phyloP scores from a whole-genome alignment of 2,113 vertebrate species.

The Erinaceus europaeus region DNA sequence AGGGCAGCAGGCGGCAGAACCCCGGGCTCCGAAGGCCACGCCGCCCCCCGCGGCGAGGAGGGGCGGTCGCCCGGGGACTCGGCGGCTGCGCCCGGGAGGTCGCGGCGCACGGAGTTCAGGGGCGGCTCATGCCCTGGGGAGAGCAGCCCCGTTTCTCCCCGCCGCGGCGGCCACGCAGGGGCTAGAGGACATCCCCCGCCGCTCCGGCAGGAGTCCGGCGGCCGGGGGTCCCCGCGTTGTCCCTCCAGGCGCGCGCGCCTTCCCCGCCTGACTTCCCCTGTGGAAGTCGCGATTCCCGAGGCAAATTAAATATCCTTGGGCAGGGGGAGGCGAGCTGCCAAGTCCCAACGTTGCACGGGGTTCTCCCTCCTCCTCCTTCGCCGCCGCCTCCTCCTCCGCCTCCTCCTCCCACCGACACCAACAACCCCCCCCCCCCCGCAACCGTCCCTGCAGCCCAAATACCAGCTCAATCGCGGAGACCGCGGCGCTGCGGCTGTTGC shows the following conservation, averaged over 20 bases:
- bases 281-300: conserved; percentile 74
- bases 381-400: conserved; percentile 60
- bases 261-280: conserved; percentile 66
- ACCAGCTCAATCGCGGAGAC: conserved; percentile 74
- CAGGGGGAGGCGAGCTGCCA: conserved; percentile 76
- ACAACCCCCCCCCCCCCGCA: conserved; percentile 53
- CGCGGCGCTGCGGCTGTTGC: conserved; percentile 72
- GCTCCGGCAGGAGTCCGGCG: conserved; percentile 31
- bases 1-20: conserved; percentile 48
- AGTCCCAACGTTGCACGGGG: conserved; percentile 76
- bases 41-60: conserved; percentile 17
- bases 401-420: conserved; percentile 43
- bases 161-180: conserved; percentile 25
- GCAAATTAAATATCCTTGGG: conserved; percentile 83
- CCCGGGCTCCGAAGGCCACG: conserved; percentile 45
- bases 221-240: conserved; percentile 23
- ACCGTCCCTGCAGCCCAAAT: conserved; percentile 69
- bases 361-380: conserved; percentile 65
- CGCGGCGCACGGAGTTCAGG: conserved; percentile 66
- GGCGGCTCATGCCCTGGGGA: conserved; percentile 77
- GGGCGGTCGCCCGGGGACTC: conserved; percentile 19
- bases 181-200: conserved; percentile 73
- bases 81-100: conserved; percentile 15
- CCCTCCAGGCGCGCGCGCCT: conserved; percentile 49
- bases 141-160: conserved; percentile 62